Evolutionary conservation across 2,888 invertebrate genomes (phyloP).

Genomic region (Podabrus alpinus): DNA sequence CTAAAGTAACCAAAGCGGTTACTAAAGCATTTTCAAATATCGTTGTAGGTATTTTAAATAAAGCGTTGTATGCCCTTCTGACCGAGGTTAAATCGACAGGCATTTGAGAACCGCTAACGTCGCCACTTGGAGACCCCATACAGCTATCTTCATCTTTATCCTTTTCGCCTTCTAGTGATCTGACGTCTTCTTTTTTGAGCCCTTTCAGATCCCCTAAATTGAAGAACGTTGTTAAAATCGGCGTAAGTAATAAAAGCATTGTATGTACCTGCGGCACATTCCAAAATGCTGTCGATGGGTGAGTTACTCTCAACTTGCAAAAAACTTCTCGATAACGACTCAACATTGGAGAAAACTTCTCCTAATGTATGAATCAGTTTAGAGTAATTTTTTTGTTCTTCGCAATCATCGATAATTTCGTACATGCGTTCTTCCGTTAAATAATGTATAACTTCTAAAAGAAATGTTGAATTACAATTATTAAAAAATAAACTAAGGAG

Average conservation of each 20-base stretch:
- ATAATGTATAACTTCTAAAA: conserved; percentile 54
- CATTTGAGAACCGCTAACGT: conserved; percentile 40
- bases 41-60: conserved; percentile 52
- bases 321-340: conserved; percentile 76
- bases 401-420: conserved; percentile 76
- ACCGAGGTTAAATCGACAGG: conserved; percentile 75
- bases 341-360: conserved; percentile 73
- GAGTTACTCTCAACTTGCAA: conserved; percentile 56
- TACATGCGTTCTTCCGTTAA: conserved; percentile 78
- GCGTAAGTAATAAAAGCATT: not conserved
- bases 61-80: conserved; percentile 66
- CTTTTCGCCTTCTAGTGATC: conserved; percentile 74
- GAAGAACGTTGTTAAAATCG: not conserved
- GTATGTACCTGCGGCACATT: conserved; percentile 56
- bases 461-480: conserved; percentile 1
- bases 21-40: conserved; percentile 66
- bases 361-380: conserved; percentile 76
- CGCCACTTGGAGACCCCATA: conserved; percentile 51
- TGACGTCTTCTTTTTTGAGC: conserved; percentile 73
- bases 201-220: conserved; percentile 57
- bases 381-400: conserved; percentile 69
- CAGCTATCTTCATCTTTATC: conserved; percentile 88
- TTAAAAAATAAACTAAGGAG: too few relatives aligned
- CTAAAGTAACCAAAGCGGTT: conserved; percentile 73
- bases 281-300: conserved; percentile 59